Conservation (phyloP, 2,113 vertebrate genomes). For the Channa argus region DNA sequence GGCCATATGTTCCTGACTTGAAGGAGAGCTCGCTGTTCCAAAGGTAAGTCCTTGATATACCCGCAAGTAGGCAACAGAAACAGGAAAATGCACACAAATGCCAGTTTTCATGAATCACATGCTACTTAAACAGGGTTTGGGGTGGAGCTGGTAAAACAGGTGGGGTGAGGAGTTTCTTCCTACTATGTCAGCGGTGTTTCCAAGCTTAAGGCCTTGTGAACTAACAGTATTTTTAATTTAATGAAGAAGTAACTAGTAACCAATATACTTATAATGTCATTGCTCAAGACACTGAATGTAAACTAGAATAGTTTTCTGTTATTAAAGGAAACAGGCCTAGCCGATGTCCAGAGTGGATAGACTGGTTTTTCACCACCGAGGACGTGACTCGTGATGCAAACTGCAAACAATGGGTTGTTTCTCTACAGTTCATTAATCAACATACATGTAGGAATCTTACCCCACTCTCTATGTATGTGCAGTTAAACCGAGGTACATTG, state of each 20-base stretch:
- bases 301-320: no score
- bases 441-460: not conserved
- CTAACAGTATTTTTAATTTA: not conserved
- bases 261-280: not conserved
- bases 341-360: conserved; percentile 7
- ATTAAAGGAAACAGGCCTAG: not conserved
- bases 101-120: conserved; percentile 51
- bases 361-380: conserved; percentile 31
- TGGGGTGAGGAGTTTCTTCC: conserved; percentile 57
- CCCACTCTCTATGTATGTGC: no score
- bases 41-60: not conserved
- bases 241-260: not conserved
- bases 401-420: not conserved
- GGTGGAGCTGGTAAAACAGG: conserved; percentile 75
- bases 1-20: conserved; percentile 64
- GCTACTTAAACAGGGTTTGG: conserved; percentile 51
- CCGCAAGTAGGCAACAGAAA: not conserved
- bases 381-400: not conserved
- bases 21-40: not conserved
- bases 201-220: not conserved
- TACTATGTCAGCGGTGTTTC: conserved; percentile 26
- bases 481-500: no score
- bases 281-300: not conserved
- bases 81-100: conserved; percentile 37
- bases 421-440: not conserved